A percentile compares a stretch with the other conserved stretches of the same genome.
Conservation (phyloP, 2,113 vertebrate species). For the Panthera leo region DNA sequence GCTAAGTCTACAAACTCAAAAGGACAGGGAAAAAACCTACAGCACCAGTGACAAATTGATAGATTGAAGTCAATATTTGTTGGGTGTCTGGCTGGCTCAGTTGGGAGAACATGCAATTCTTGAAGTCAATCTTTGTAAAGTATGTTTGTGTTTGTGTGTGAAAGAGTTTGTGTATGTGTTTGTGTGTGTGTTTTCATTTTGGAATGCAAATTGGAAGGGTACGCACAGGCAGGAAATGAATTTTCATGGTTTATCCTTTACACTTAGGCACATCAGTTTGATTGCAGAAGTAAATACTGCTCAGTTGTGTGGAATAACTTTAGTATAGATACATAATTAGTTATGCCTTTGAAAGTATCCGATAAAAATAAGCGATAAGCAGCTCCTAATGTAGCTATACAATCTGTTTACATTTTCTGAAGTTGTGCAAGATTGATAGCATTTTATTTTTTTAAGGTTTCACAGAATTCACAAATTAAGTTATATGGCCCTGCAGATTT, state of each 20-base stretch:
- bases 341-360: neutral
- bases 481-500: neutral
- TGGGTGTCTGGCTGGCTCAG: neutral
- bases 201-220: neutral
- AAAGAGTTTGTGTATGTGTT: neutral
- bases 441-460: neutral
- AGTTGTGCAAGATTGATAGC: neutral
- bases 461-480: neutral
- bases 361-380: neutral
- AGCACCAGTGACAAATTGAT: neutral
- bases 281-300: neutral
- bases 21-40: neutral
- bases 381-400: neutral
- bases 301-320: conserved; percentile 1
- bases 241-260: neutral
- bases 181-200: neutral
- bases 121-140: neutral
- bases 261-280: neutral
- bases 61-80: neutral
- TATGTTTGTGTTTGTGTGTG: neutral
- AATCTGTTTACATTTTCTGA: neutral
- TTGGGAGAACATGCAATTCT: neutral
- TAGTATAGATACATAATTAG: neutral
- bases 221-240: rapidly evolving
- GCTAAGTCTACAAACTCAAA: neutral